Percentiles rank a stretch among this genome's conserved stretches.
These are phyloP conservation scores for Charina bottae DNA, from an alignment of 2,113 vertebrate species.

Conservation along the genomic window DNA sequence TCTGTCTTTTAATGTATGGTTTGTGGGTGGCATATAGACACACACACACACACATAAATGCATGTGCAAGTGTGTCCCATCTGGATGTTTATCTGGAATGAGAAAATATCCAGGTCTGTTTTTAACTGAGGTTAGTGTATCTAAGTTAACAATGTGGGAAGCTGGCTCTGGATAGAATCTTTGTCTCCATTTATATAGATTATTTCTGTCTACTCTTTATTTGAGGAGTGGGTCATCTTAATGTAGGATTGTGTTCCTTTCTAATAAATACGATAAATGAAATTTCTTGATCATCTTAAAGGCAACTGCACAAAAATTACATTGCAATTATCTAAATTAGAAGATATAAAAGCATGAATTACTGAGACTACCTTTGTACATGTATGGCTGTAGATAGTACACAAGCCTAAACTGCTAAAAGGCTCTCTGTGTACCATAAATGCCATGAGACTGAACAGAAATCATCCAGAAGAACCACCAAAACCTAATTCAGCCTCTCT, in stretches of 20 bases:
- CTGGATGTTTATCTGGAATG: neutral
- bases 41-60: neutral
- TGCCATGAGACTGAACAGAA: no score
- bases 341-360: no score
- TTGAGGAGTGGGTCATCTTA: neutral
- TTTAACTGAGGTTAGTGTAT: neutral
- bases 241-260: neutral
- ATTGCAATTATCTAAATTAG: neutral
- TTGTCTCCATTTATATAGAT: neutral
- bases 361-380: no score
- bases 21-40: neutral
- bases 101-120: neutral
- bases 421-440: no score
- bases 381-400: no score
- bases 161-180: neutral
- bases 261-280: neutral
- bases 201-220: neutral
- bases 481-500: no score
- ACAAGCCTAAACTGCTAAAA: no score
- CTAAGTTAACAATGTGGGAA: neutral
- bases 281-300: neutral
- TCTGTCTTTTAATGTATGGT: neutral
- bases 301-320: neutral
- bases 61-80: neutral
- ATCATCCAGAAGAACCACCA: no score